Percentiles rank a stretch among this genome's conserved stretches.
Evolutionary conservation across 2,888 invertebrate species (phyloP).

Genomic region (Mayetiola destructor): DNA sequence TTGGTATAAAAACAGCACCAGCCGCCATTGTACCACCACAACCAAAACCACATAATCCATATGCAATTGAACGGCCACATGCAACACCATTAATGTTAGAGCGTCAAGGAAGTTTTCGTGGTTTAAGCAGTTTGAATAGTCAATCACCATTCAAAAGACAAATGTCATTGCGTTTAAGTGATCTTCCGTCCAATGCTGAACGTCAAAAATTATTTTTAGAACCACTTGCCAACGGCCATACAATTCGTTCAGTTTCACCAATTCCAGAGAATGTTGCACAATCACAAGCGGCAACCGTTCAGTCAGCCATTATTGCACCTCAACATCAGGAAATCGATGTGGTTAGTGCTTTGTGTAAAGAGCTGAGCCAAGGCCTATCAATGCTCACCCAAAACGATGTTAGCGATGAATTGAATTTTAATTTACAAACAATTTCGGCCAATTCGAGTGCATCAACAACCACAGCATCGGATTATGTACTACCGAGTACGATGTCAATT

Average conservation of each 20-base stretch:
- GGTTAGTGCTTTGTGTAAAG: slow-evolving; percentile 61
- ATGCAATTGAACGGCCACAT: slow-evolving; percentile 89
- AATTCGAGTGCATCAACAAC: slow-evolving; percentile 36
- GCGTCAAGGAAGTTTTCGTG: slow-evolving; percentile 88
- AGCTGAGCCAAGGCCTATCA: slow-evolving; percentile 52
- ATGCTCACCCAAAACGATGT: slow-evolving; percentile 47
- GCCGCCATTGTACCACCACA: slow-evolving; percentile 37
- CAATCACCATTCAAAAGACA: slow-evolving; percentile 92
- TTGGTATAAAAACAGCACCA: slow-evolving; percentile 26
- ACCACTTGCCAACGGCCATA: slow-evolving; percentile 22
- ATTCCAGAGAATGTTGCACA: slow-evolving; percentile 61
- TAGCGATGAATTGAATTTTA: slow-evolving; percentile 40
- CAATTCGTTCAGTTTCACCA: slow-evolving; percentile 47
- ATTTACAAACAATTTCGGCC: slow-evolving; percentile 40
- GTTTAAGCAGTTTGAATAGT: slow-evolving; percentile 60
- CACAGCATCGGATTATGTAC: slow-evolving; percentile 20
- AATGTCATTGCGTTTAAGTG: slow-evolving; percentile 85
- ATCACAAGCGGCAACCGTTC: slow-evolving; percentile 24
- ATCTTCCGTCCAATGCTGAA: slow-evolving; percentile 89
- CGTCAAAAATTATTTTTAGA: slow-evolving; percentile 42
- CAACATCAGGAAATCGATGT: slow-evolving; percentile 37
- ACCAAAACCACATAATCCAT: slow-evolving; percentile 66
- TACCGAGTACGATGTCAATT: slow-evolving; percentile 19
- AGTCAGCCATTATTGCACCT: not conserved
- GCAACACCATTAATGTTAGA: slow-evolving; percentile 89